phyloP scores from a whole-genome alignment of 2,113 vertebrate genomes.

The Cavia porcellus region DNA sequence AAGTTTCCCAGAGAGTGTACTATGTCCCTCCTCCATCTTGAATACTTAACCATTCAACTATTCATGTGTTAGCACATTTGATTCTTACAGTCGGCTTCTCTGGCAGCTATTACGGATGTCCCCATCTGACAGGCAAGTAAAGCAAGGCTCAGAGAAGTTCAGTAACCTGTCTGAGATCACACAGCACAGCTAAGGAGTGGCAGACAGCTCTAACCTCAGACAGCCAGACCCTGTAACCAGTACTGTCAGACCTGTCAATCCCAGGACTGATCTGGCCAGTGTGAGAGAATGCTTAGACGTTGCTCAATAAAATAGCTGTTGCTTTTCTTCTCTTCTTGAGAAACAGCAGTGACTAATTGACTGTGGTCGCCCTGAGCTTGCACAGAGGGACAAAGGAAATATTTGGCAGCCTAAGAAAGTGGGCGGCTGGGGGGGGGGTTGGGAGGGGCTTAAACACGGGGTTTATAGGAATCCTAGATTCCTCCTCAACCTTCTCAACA shows the following conservation, averaged over 20 bases:
- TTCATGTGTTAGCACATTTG: not conserved
- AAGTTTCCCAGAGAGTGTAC: not conserved
- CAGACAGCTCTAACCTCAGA: not conserved
- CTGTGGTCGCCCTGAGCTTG: no score
- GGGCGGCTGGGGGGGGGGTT: not conserved
- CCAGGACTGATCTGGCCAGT: rapidly evolving
- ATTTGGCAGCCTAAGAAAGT: not conserved
- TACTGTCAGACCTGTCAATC: not conserved
- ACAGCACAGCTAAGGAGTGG: not conserved
- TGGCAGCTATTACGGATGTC: not conserved
- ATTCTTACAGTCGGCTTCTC: not conserved
- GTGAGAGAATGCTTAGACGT: not conserved
- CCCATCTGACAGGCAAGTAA: not conserved
- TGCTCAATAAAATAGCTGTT: not conserved
- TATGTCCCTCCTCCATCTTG: not conserved
- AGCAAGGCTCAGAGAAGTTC: not conserved
- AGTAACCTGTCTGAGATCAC: not conserved
- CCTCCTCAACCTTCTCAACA: not conserved
- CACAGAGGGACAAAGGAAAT: not conserved
- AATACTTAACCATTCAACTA: not conserved
- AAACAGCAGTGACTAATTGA: not conserved
- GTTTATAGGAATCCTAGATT: not conserved
- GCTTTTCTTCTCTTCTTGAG: not conserved
- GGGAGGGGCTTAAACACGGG: not conserved
- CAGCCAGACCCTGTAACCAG: not conserved